Evolutionary conservation across 2,113 vertebrate species (phyloP).

Genomic region (Tympanuchus pallidicinctus): DNA sequence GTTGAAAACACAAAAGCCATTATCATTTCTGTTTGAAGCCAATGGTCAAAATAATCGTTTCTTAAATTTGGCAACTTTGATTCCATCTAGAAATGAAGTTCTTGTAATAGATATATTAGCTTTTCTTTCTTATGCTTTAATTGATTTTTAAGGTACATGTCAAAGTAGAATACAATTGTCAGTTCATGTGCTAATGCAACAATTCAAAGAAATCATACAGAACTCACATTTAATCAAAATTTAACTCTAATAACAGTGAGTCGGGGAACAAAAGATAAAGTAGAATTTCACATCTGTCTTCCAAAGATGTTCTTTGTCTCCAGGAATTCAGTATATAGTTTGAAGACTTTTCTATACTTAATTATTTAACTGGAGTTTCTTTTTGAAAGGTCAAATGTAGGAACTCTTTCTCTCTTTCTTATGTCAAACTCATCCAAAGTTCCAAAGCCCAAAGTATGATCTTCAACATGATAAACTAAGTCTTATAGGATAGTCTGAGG

Average conservation of each 20-base stretch:
- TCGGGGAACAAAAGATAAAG: not conserved
- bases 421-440: not conserved
- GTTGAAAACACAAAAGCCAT: not conserved
- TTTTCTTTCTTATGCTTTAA: constrained; percentile 46
- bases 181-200: constrained; percentile 60
- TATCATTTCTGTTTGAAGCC: not conserved
- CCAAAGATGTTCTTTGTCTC: not conserved
- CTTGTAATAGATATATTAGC: not conserved
- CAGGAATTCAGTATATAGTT: not conserved
- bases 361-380: not conserved
- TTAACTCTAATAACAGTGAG: constrained; percentile 21
- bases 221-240: constrained; percentile 56
- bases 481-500: fast-evolving
- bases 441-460: not conserved
- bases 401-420: not conserved
- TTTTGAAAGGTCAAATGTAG: not conserved
- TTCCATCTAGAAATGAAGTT: not conserved
- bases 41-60: not conserved
- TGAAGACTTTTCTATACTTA: not conserved
- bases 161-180: constrained; percentile 39
- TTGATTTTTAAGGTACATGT: constrained; percentile 56
- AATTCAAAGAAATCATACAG: constrained; percentile 14
- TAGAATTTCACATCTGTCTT: not conserved
- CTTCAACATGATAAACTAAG: not conserved
- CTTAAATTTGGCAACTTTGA: not conserved